Evolutionary conservation across 2,888 invertebrate genomes (phyloP), one percentile per base, ranked within the genome.

Genomic region (Tipula unca): DNA sequence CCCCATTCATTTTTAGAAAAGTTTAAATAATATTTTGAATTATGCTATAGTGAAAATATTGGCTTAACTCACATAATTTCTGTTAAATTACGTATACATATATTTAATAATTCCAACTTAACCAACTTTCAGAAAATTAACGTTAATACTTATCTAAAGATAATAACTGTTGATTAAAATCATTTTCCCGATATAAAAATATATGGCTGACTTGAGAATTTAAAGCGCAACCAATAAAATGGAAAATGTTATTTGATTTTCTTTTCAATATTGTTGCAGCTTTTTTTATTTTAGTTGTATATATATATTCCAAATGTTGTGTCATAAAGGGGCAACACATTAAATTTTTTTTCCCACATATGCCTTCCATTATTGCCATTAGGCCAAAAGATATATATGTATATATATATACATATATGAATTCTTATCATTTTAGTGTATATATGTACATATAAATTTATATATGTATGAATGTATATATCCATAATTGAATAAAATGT

Each of bases 261-360:
- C 69, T 69, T 25, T 69, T 14, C 25, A 25, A 20, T 69, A 69
- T 48, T 3, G 1, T 25, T 69, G 69, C 25, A 3, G 25, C 17
- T 48, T 4, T 48, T 5, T 48, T n/a, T n/a, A 17, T 17, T 3
- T 17, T 17, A 3, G n/a, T 5, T 17, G 4, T 3, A 4, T 17
- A 48, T 48, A 48, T 17, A 48, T 69, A 69, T 69, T 25, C 69
- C 25, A 69, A 69, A 69, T 69, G 69, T 25, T 3, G 69, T 69
- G 69, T 69, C 69, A 69, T 69, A 69, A 69, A 69, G 69, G 69
- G 69, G 69, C 69, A 69, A 69, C 25, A 69, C 69, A 69, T 69
- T 69, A 69, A 69, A 69, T 25, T 20, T 25, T n/a, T 69, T 69
- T 69, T 69, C 69, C 69, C 69, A 69, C 25, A 69, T 69, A 69